Conservation (phyloP, 2,888 invertebrate species). For the Drepana falcataria region DNA sequence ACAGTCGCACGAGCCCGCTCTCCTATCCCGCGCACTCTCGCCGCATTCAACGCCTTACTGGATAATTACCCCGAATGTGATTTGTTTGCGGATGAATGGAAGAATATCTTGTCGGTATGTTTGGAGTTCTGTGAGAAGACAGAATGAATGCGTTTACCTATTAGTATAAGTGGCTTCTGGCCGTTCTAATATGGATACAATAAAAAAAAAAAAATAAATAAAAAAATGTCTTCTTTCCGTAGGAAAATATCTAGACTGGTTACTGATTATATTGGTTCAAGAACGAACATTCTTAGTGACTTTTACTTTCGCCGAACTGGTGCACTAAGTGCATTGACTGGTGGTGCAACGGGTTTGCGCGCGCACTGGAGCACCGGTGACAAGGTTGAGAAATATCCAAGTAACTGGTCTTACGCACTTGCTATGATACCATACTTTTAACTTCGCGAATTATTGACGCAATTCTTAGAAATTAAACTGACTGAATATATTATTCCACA, state of each 20-base stretch:
- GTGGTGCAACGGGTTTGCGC: slow-evolving; percentile 53
- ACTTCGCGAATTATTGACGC: slow-evolving; percentile 17
- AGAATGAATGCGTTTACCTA: too few relatives aligned
- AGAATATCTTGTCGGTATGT: too few relatives aligned
- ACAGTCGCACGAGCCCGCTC: too few relatives aligned
- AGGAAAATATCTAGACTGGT: slow-evolving; percentile 4
- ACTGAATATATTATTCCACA: not conserved
- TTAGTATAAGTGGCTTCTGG: too few relatives aligned
- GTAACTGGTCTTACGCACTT: slow-evolving; percentile 45
- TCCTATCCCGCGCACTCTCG: too few relatives aligned
- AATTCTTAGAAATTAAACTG: slow-evolving; percentile 9
- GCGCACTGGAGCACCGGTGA: slow-evolving; percentile 61
- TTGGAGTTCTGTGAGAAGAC: too few relatives aligned
- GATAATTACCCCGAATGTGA: too few relatives aligned
- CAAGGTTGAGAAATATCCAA: slow-evolving; percentile 70
- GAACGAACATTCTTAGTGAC: slow-evolving; percentile 32
- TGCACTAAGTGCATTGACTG: slow-evolving; percentile 47
- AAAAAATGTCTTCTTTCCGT: not conserved
- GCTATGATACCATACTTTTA: slow-evolving; percentile 26
- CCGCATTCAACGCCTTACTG: too few relatives aligned
- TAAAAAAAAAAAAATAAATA: too few relatives aligned
- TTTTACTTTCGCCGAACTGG: slow-evolving; percentile 73
- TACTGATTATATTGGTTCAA: slow-evolving; percentile 26
- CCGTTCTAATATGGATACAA: too few relatives aligned
- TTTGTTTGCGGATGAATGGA: too few relatives aligned